phyloP scores from a whole-genome alignment of 2,888 invertebrate genomes.

The Cantharis lateralis region DNA sequence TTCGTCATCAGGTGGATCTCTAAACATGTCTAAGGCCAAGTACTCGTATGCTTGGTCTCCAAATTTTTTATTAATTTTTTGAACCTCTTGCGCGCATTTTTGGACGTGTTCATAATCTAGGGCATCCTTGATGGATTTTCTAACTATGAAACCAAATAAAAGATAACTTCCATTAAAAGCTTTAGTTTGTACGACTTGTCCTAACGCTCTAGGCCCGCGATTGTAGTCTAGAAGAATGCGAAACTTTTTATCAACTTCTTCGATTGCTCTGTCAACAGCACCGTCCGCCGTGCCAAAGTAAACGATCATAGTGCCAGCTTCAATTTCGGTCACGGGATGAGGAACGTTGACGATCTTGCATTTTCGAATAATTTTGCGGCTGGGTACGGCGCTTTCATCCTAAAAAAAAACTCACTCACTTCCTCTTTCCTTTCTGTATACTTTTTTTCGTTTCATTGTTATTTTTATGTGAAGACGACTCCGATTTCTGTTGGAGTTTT shows the following conservation, averaged over 20 bases:
- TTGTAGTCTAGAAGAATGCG: conserved; percentile 42
- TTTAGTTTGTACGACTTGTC: conserved; percentile 40
- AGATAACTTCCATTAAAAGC: conserved; percentile 31
- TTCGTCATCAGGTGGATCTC: conserved; percentile 36
- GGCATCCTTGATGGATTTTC: conserved; percentile 28
- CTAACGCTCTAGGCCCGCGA: conserved; percentile 34
- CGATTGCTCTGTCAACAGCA: conserved; percentile 41
- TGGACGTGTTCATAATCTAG: conserved; percentile 38
- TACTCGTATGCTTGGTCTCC: conserved; percentile 31
- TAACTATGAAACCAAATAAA: conserved; percentile 43
- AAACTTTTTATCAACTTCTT: conserved; percentile 44
- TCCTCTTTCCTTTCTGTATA: conserved; percentile 27
- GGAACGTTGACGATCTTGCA: conserved; percentile 37
- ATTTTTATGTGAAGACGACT: conserved; percentile 7
- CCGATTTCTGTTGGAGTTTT: conserved; percentile 39
- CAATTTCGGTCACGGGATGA: conserved; percentile 43
- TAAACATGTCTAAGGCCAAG: conserved; percentile 41
- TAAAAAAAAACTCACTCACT: background rate
- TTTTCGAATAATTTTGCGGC: conserved; percentile 13
- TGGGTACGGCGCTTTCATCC: background rate
- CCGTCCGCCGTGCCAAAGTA: conserved; percentile 47
- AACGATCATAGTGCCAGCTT: conserved; percentile 44
- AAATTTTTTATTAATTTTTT: conserved; percentile 28
- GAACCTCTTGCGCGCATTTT: conserved; percentile 36
- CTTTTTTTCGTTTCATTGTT: conserved; percentile 22